phyloP scores from a whole-genome alignment of 2,113 vertebrate genomes.

The Prunella fulvescens region DNA sequence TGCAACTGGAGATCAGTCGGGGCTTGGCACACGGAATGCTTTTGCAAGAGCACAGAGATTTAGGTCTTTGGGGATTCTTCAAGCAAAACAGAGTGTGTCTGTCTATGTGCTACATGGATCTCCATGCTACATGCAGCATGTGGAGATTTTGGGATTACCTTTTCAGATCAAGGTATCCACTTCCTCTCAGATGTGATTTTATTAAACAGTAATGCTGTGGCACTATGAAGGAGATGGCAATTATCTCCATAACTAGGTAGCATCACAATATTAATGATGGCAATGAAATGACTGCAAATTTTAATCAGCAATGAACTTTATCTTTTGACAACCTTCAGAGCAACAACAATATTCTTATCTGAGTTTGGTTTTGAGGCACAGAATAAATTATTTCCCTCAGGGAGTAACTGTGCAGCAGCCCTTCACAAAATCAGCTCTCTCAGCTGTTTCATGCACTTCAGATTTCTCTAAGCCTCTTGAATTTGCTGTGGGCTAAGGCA shows the following conservation, averaged over 20 bases:
- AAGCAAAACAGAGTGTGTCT: neutral
- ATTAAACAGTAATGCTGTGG: neutral
- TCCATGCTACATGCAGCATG: neutral
- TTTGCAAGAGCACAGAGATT: neutral
- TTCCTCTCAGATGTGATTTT: neutral
- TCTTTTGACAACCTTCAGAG: neutral
- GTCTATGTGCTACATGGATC: neutral
- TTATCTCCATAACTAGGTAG: neutral
- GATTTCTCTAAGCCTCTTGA: neutral
- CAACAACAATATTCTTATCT: neutral
- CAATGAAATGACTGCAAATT: neutral
- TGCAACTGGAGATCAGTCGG: neutral
- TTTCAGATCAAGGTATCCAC: neutral
- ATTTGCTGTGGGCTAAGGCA: neutral
- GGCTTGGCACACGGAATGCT: neutral
- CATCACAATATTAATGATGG: neutral
- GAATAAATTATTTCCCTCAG: neutral
- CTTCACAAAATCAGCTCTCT: neutral
- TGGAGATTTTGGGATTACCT: neutral
- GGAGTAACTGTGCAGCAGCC: neutral
- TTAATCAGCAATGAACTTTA: neutral
- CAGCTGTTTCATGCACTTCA: neutral
- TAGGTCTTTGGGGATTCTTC: neutral
- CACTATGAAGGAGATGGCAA: neutral
- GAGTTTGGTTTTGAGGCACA: neutral